phyloP scores from a whole-genome alignment of 2,888 invertebrate species.

The Dioctria linearis region DNA sequence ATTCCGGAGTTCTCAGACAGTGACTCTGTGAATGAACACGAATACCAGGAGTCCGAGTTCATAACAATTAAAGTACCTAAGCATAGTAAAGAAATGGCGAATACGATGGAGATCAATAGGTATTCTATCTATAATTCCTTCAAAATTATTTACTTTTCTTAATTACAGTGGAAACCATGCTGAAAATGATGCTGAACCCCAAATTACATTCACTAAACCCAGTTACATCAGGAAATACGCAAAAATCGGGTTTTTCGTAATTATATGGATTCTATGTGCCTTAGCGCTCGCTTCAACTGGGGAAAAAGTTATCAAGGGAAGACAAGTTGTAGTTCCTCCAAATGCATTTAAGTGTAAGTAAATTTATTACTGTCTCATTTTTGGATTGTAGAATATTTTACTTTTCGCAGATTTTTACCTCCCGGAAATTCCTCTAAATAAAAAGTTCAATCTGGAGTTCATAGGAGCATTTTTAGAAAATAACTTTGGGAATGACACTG shows the following conservation, averaged over 20 bases:
- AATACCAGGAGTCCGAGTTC: constrained; percentile 62
- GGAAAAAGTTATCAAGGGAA: constrained; percentile 67
- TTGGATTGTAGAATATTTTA: not conserved
- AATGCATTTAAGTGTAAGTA: constrained; percentile 65
- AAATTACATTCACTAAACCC: not conserved
- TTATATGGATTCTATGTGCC: constrained; percentile 67
- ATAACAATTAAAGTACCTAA: constrained; percentile 62
- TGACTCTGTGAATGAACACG: not conserved
- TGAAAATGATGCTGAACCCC: constrained; percentile 1
- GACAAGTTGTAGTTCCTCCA: constrained; percentile 67
- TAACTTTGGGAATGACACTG: constrained; percentile 7
- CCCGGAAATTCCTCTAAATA: constrained; percentile 63
- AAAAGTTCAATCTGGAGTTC: constrained; percentile 71
- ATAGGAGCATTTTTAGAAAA: constrained; percentile 74
- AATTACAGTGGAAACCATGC: not conserved
- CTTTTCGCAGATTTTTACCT: constrained; percentile 62
- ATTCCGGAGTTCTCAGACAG: not conserved
- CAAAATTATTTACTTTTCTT: not conserved
- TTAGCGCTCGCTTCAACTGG: constrained; percentile 65
- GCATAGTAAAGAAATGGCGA: not conserved
- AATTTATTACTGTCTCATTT: not conserved
- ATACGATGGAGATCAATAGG: not conserved
- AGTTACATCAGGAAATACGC: constrained; percentile 29
- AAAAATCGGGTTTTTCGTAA: constrained; percentile 61
- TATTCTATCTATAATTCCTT: not conserved